These are phyloP conservation scores for Pseudochromis fuscus DNA, from an alignment of 2,797 vertebrate species.

Conservation along the genomic window DNA sequence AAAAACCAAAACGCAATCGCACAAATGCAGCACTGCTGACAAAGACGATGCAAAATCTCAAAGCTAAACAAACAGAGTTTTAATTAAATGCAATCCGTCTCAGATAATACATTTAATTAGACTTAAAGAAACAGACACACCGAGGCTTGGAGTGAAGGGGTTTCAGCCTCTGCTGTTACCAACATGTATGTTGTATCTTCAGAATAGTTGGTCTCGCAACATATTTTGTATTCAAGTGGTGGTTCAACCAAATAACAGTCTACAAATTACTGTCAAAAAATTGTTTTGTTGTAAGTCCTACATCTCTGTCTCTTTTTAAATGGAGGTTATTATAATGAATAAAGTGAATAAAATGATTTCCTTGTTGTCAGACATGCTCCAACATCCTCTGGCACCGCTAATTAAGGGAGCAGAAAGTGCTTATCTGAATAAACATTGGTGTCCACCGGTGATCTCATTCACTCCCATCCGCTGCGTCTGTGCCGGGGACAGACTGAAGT, in stretches of 20 bases:
- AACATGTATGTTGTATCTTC: background rate
- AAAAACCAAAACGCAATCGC: conserved; percentile 35
- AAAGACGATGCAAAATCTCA: conserved; percentile 21
- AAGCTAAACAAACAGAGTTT: conserved; percentile 42
- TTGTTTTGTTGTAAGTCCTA: no score
- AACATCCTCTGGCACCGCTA: background rate
- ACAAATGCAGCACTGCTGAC: conserved; percentile 18
- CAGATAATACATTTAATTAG: conserved; percentile 51
- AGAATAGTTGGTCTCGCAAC: background rate
- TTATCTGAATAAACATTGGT: conserved; percentile 18
- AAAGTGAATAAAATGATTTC: background rate
- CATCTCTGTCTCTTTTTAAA: no score
- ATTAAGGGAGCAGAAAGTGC: background rate
- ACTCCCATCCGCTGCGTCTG: conserved; percentile 15
- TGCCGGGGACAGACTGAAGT: conserved; percentile 9
- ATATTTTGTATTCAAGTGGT: background rate
- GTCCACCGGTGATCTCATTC: conserved; percentile 33
- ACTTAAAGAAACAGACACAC: conserved; percentile 21
- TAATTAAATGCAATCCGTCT: conserved; percentile 42
- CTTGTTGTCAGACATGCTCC: background rate
- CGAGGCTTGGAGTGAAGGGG: background rate
- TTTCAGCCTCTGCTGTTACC: background rate
- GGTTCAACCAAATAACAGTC: no score
- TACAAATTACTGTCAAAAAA: no score
- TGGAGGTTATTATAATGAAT: background rate